Conservation (phyloP, 2,888 invertebrate species). For the Cerastoderma edule region DNA sequence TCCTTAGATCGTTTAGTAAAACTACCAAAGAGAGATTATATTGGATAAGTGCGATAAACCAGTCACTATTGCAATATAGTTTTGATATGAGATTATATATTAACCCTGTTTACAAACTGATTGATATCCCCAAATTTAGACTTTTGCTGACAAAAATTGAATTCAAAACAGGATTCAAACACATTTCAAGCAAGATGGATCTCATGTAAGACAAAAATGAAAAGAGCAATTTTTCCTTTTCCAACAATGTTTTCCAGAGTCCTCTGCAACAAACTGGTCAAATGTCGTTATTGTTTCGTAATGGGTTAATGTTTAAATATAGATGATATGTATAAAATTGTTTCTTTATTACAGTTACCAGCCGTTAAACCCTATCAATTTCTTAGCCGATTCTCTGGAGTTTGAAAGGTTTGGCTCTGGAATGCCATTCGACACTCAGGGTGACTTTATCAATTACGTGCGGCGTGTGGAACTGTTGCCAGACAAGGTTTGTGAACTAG, state of each 20-base stretch:
- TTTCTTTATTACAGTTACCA: conserved; percentile 69
- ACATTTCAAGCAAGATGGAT: too few species aligned
- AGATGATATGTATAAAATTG: background rate
- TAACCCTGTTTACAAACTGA: too few species aligned
- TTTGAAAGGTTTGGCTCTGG: conserved; percentile 56
- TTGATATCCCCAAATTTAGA: too few species aligned
- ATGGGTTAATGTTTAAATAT: background rate
- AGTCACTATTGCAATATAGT: too few species aligned
- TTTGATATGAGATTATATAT: too few species aligned
- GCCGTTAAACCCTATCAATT: conserved; percentile 77
- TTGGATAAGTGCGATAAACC: too few species aligned
- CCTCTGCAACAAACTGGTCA: background rate
- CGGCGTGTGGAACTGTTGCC: conserved; percentile 74
- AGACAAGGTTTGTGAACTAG: conserved; percentile 74
- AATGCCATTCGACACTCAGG: conserved; percentile 68
- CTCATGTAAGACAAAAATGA: too few species aligned
- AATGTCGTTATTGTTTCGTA: background rate
- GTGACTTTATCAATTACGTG: conserved; percentile 77
- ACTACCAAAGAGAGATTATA: too few species aligned
- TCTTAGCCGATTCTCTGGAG: conserved; percentile 74
- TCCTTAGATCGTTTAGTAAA: too few species aligned
- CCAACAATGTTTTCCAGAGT: background rate
- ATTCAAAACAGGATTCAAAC: too few species aligned
- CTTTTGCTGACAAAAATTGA: too few species aligned
- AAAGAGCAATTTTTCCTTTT: too few species aligned